A percentile compares a stretch with the other conserved stretches of the same genome.
These are phyloP conservation scores for cat (Felis catus) DNA, from an alignment of 2,113 vertebrate species.

Conservation along the genomic window F.catus_Fca126_mat1.0 CM031416.1:103767001-103767500, in stretches of 20 bases:
- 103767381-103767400: too few relatives aligned
- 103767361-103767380: background rate
- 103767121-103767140: background rate
- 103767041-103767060: background rate
- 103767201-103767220: background rate
- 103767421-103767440: too few relatives aligned
- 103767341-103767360: background rate
- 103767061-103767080: background rate
- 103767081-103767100: background rate
- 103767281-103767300: background rate
- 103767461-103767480: background rate
- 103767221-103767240: background rate
- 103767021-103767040: background rate
- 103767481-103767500: background rate
- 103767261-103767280: background rate
- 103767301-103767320: background rate
- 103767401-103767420: too few relatives aligned
- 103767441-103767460: too few relatives aligned
- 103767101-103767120: background rate
- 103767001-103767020: background rate
- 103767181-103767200: background rate
- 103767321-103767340: background rate
- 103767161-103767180: background rate
- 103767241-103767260: accelerated
- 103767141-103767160: background rate